Base-by-base conservation (phyloP, 2,888 invertebrate species). In the Lapara coniferarum region DNA sequence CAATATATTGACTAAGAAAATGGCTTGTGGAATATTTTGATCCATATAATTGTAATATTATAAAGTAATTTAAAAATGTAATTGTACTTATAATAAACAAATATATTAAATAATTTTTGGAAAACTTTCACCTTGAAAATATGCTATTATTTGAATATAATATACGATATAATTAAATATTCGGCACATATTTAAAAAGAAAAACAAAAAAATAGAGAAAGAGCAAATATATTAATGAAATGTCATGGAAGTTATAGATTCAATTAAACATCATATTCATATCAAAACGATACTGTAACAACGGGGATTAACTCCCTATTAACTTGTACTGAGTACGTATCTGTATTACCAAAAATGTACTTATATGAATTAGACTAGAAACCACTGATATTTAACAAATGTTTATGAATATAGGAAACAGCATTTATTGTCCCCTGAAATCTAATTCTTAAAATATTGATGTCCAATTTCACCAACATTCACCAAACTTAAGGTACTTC, bases 391-490 rank as follows among this genome's bases (percentile, higher is more conserved):
- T 63, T 46, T 49, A 63, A 49, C 53, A 16, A 19, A 10, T 55
- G 55, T 55, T 53, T 19, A 19, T 55, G 55, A 12, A 55, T 10
- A 55, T 55, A 49, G 49, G 63, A 63, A 46, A 63, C 8, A 19
- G 4, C 16, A 63, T 63, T 57, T 63, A 63, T 63, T 63, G 63
- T 63, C 63, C 63, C 16, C 63, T 46, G 63, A 63, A 63, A 49
- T n/a, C 13, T 49, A 19, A 13, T 16, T 2, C 3, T 49, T 49
- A 49, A 16, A 16, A 56, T 25, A 14, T 6, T 14, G 6, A 46
- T 63, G 1, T 49, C 46, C 13, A 56, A 0, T 37, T 37, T 37
- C 37, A 37, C 4, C 37, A 37, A 37, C 37, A 37, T 0, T 25
- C 25, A 25, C 37, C 4, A 3, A 37, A 37, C 37, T 37, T 37